These are phyloP conservation scores for Drosophila guanche DNA, from an alignment of 1,140 invertebrate genomes.

Conservation along the genomic window DNA sequence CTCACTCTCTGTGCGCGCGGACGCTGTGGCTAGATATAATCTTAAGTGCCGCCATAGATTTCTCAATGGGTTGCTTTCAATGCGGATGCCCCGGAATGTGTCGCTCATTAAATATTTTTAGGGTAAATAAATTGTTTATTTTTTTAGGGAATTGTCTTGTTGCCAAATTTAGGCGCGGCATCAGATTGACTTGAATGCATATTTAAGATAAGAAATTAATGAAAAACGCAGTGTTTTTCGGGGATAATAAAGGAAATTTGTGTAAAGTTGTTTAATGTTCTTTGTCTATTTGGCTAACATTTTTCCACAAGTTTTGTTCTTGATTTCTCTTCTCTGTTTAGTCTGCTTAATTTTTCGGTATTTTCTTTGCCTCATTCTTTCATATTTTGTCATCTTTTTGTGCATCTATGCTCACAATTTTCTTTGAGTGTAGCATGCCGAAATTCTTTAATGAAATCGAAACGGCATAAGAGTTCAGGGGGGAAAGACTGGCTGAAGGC, in stretches of 20 bases:
- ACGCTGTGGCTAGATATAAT: constrained; percentile 15
- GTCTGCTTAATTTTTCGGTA: neutral
- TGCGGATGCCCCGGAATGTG: neutral
- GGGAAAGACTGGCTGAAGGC: neutral
- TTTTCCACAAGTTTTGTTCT: neutral
- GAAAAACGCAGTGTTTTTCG: too few relatives aligned
- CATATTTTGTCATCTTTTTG: neutral
- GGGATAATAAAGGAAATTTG: too few relatives aligned
- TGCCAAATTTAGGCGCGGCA: too few relatives aligned
- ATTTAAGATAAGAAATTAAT: too few relatives aligned
- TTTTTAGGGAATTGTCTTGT: too few relatives aligned
- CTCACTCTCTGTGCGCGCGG: constrained; percentile 22
- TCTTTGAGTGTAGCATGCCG: constrained; percentile 36
- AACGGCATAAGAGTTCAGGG: constrained; percentile 18
- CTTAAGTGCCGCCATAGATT: constrained; percentile 28
- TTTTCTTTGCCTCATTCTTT: neutral
- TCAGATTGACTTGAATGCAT: too few relatives aligned
- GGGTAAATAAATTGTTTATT: too few relatives aligned
- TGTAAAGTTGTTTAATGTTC: too few relatives aligned
- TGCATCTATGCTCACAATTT: neutral
- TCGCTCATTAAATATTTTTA: constrained; percentile 2
- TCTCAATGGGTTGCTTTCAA: neutral
- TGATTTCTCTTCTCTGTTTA: neutral
- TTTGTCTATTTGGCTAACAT: neutral
- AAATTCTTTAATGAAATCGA: constrained; percentile 56